Percentiles rank a stretch among this genome's conserved stretches.
phyloP scores from a whole-genome alignment of 2,113 vertebrate genomes.

The Illadopsis cleaveri region DNA sequence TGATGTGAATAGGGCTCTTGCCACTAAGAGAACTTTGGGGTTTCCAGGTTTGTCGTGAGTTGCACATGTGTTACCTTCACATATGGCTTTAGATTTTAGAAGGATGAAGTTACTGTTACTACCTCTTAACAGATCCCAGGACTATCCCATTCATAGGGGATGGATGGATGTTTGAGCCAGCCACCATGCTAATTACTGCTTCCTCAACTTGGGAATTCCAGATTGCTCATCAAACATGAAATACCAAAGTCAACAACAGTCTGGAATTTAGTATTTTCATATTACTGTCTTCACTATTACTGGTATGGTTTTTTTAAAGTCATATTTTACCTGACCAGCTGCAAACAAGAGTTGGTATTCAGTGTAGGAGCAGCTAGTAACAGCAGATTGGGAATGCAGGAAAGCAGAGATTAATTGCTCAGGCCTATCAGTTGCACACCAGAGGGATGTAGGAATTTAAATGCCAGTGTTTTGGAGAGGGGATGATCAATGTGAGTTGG shows the following conservation, averaged over 20 bases:
- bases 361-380: neutral
- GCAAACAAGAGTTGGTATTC: neutral
- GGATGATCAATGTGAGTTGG: neutral
- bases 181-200: neutral
- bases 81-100: neutral
- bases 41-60: neutral
- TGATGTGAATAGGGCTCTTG: neutral
- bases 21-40: neutral
- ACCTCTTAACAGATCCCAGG: neutral
- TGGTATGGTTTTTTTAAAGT: neutral
- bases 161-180: neutral
- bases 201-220: neutral
- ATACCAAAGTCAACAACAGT: neutral
- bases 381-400: neutral
- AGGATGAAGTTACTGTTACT: neutral
- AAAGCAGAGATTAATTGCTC: constrained; percentile 9
- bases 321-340: neutral
- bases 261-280: neutral
- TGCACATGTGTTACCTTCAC: neutral
- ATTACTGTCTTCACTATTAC: neutral
- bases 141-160: neutral
- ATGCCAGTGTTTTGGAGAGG: neutral
- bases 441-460: neutral
- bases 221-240: neutral
- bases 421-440: neutral